phyloP scores from a whole-genome alignment of 1,140 invertebrate species.

The Drosophila parabipectinata region DNA sequence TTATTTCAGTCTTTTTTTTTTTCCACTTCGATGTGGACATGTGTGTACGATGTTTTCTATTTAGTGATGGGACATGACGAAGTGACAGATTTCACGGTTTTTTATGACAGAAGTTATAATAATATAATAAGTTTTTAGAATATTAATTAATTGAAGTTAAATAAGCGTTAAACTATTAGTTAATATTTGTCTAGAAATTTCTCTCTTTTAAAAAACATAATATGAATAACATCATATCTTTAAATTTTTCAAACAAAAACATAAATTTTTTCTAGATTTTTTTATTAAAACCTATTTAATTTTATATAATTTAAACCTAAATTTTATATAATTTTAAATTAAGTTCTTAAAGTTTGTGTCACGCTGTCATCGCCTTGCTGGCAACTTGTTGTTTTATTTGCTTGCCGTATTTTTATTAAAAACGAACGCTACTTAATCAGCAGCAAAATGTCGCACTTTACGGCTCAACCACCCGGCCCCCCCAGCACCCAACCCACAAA shows the following conservation, averaged over 20 bases:
- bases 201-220: no score
- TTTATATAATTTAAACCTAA: not conserved
- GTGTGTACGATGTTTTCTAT: conserved; percentile 5
- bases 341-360: not conserved
- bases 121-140: no score
- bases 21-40: not conserved
- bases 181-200: no score
- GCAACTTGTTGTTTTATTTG: conserved; percentile 80
- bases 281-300: not conserved
- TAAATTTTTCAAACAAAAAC: no score
- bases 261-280: no score
- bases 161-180: no score
- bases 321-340: not conserved
- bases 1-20: not conserved
- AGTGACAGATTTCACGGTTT: not conserved
- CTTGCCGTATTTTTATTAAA: conserved; percentile 79
- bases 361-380: conserved; percentile 27
- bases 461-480: conserved; percentile 42
- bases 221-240: no score
- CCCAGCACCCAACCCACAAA: conserved; percentile 9
- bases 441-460: conserved; percentile 82
- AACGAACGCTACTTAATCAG: conserved; percentile 82
- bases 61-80: not conserved
- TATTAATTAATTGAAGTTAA: no score
- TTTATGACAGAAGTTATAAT: not conserved